Conservation (phyloP, 2,888 invertebrate species). For the Drosophila pseudotakahashii region DNA sequence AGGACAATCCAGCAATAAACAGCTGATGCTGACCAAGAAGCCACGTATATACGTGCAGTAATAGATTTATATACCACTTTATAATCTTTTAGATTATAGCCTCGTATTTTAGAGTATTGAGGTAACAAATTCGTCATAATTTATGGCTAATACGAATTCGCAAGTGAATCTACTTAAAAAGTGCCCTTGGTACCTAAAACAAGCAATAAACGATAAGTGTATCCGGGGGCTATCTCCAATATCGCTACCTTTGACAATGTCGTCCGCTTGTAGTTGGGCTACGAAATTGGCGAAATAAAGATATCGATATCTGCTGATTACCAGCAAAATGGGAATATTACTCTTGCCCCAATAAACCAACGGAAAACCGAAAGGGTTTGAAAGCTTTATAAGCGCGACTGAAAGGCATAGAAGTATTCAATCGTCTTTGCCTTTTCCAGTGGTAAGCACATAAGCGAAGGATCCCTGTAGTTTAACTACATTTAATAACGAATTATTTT, state of each 20-base stretch:
- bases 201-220: constrained; percentile 32
- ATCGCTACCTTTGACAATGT: constrained; percentile 36
- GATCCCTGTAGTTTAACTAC: background rate
- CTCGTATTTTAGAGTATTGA: background rate
- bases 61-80: constrained; percentile 10
- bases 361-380: constrained; percentile 26
- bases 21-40: constrained; percentile 19
- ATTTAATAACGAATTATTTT: background rate
- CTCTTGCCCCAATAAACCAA: constrained; percentile 17
- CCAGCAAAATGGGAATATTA: constrained; percentile 35
- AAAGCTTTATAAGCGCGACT: constrained; percentile 17
- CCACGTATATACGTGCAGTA: constrained; percentile 7
- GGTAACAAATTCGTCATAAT: constrained; percentile 20
- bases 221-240: constrained; percentile 40
- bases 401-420: constrained; percentile 17
- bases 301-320: constrained; percentile 35
- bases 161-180: constrained; percentile 4
- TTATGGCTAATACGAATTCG: constrained; percentile 17
- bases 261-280: constrained; percentile 21
- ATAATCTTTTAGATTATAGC: constrained; percentile 21
- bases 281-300: constrained; percentile 43
- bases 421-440: constrained; percentile 41
- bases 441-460: constrained; percentile 13
- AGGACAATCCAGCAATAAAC: background rate
- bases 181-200: constrained; percentile 15